Evolutionary conservation across 2,888 invertebrate species (phyloP).

Genomic region (Sesia bembeciformis): DNA sequence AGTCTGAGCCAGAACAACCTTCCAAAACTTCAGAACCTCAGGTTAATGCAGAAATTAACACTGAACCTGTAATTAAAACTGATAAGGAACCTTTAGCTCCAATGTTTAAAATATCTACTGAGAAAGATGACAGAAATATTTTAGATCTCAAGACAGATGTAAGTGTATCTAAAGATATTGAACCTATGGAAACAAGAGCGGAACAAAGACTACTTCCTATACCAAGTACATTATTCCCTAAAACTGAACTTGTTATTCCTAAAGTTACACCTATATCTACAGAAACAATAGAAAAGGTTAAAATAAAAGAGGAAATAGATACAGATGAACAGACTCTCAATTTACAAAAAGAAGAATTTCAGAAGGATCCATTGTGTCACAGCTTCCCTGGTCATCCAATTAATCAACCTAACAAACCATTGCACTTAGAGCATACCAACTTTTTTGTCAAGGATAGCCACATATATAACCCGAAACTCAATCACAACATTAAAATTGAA

Average conservation of each 20-base stretch:
- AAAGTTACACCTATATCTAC: conserved; percentile 73
- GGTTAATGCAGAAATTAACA: conserved; percentile 41
- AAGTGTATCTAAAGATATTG: conserved; percentile 33
- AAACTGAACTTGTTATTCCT: conserved; percentile 77
- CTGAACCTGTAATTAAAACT: conserved; percentile 43
- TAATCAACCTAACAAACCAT: conserved; percentile 51
- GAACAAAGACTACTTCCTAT: conserved; percentile 40
- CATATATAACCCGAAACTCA: conserved; percentile 57
- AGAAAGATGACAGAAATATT: conserved; percentile 52
- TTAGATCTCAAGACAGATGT: conserved; percentile 60
- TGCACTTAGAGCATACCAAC: conserved; percentile 62
- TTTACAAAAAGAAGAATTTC: conserved; percentile 61
- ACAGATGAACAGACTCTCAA: conserved; percentile 54
- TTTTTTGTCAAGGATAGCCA: conserved; percentile 66
- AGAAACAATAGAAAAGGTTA: conserved; percentile 62
- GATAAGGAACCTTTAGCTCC: conserved; percentile 54
- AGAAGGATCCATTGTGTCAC: conserved; percentile 62
- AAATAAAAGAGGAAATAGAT: conserved; percentile 69
- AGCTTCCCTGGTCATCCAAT: conserved; percentile 51
- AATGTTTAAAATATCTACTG: conserved; percentile 36
- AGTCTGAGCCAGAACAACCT: conserved; percentile 37
- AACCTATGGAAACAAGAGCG: conserved; percentile 13
- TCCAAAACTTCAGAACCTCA: conserved; percentile 46
- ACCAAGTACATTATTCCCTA: conserved; percentile 52
- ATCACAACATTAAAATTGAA: conserved; percentile 62